Base-by-base conservation (phyloP, 53 echinoderm and acorn worm species). In the Apostichopus leukothele region DNA sequence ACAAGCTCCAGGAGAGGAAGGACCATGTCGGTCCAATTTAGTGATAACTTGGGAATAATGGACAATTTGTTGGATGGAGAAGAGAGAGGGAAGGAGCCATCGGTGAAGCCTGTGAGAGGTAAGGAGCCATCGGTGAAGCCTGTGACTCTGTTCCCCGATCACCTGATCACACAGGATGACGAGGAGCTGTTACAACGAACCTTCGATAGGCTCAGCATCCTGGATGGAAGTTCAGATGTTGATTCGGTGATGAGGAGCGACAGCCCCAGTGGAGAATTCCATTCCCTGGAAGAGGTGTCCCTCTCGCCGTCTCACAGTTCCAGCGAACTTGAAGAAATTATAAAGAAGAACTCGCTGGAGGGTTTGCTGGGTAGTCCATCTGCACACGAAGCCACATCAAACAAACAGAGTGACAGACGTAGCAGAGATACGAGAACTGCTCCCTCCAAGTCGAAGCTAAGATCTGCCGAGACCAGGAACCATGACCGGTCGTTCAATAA, bases 161-260 rank as follows among this genome's bases (percentile, higher is more conserved):
- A 77, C 52, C 51, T 77, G 5, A 51, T 77, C 5, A 50, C 85
- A 54, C 67, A 67, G 18, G 14, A 86, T 67, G 86, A 86, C 16
- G 71, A 68, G 12, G 86, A 86, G 14, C 71, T 86, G 1, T 39
- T 86, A 1, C 67, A 86, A 86, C 66, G 86, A 25, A 86, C 86
- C 5, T 87, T 87, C 74, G 88, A 74, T 18, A 52, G 88, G 53
- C 25, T 87, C 5, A 75, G 88, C 51, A 25, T 87, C 5, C 16
- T 87, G 19, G 88, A 87, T 75, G 88, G 88, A 52, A 87, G 88
- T 22, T 87, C 88, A 50, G 88, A 87, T 52, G 19, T 51, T 51
- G 88, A 87, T 50, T 74, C 75, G 4, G 59, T 74, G 21, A 87
- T 74, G 74, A 87, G 88, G 9, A 75, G 88, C 26, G 60, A 53